These are phyloP conservation scores for human DNA, from an alignment of 2,113 vertebrate species.

Conservation along the genomic window DNA sequence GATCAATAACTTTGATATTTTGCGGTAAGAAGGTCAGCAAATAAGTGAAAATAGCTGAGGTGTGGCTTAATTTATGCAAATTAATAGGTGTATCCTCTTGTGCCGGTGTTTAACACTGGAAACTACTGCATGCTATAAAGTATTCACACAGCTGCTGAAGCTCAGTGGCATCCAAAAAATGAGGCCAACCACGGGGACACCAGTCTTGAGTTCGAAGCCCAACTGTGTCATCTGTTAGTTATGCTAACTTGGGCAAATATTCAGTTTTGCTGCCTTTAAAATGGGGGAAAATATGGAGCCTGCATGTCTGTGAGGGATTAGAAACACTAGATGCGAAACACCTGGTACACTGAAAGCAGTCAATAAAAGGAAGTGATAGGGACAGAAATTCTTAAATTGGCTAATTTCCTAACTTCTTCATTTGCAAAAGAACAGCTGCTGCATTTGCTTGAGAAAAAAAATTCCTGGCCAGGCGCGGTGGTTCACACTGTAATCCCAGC, in stretches of 20 bases:
- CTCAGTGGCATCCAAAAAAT: neutral
- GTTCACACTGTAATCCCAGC: no score
- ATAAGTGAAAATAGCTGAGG: neutral
- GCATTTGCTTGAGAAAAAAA: neutral
- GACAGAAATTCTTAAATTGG: slow-evolving; percentile 7
- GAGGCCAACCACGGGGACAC: neutral
- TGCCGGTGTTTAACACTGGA: neutral
- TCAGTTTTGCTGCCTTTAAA: neutral
- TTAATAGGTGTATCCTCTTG: neutral
- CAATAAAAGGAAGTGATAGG: neutral
- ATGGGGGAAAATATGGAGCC: neutral
- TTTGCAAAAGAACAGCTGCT: neutral
- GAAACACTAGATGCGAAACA: neutral
- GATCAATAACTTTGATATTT: neutral
- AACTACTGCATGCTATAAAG: neutral
- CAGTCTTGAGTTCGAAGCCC: neutral
- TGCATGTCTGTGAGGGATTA: neutral
- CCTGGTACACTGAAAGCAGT: neutral
- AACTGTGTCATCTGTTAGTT: neutral
- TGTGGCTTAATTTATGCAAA: neutral
- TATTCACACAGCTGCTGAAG: neutral
- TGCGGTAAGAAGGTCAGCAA: neutral
- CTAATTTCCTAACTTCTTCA: neutral
- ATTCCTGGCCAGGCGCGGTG: no score
- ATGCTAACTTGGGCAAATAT: neutral